Evolutionary conservation across 2,888 invertebrate species (phyloP), one percentile per base, ranked within the genome.

Genomic region (Rhynchonema sp.): DNA sequence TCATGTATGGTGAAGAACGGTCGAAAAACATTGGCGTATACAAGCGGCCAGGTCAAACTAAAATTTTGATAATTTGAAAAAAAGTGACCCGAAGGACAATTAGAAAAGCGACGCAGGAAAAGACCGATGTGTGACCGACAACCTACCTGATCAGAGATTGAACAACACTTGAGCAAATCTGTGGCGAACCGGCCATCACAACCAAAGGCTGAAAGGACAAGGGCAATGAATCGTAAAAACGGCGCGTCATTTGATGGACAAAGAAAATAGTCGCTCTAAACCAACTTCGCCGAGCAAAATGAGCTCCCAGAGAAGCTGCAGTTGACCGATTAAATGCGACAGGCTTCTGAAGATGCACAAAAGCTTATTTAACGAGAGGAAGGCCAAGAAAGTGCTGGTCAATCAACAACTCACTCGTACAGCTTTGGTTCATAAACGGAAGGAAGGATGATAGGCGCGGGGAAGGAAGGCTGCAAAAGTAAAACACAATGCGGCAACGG

Each of bases 1-100:
- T 99, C 96, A 76, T 99, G 98, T 70, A 99, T 99, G 59, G 98
- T 99, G 75, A 99, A 99, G 76, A 94, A 99, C 2, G 98, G 98
- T 64, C 98, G 82, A 73, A 86, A 89, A 76, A 99, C 98, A 30
- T 87, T 86, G 69, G 86, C 84, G 73, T 86, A 98, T 71, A 85
- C 84, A 56, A 98, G 78, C 1, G 98, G 98, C 59, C 86, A 83
- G 66, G 98, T 92, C 72, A 88, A 80, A 70, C 86, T 83, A 68
- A 64, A 76, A 75, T 64, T n/a, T n/a, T n/a, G 54, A 38, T 6
- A 38, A 38, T 38, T 55, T 25, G 1, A n/a, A 58, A n/a, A 53
- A 29, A n/a, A 58, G n/a, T n/a, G n/a, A n/a, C n/a, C n/a, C n/a
- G n/a, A n/a, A n/a, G n/a, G n/a, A n/a, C n/a, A n/a, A n/a, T n/a